A percentile compares a stretch with the other conserved stretches of the same genome.
These are phyloP conservation scores for Takifugu ocellatus DNA, from an alignment of 2,797 vertebrate genomes.

Conservation along the genomic window DNA sequence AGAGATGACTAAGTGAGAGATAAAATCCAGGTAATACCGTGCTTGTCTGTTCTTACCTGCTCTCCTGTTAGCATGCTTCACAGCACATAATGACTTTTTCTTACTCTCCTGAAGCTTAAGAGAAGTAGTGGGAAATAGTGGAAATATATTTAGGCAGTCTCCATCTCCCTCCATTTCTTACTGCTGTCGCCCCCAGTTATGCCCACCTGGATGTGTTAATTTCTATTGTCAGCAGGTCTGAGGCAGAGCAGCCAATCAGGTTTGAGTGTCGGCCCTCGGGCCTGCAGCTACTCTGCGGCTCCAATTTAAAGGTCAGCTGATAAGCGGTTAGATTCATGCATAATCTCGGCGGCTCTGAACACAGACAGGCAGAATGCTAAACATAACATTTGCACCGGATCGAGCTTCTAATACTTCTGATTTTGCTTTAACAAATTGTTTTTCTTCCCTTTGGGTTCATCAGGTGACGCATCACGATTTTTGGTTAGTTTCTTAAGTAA, in stretches of 20 bases:
- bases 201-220: conserved; percentile 68
- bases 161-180: conserved; percentile 35
- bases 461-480: conserved; percentile 42
- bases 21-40: conserved; percentile 60
- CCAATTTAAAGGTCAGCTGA: conserved; percentile 83
- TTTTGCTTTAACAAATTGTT: conserved; percentile 9
- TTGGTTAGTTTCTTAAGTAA: conserved; percentile 25
- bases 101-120: conserved; percentile 64
- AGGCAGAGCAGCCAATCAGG: conserved; percentile 69
- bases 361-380: conserved; percentile 43
- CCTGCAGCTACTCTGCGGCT: conserved; percentile 67
- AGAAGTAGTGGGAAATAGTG: conserved; percentile 61
- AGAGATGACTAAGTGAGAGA: conserved; percentile 42
- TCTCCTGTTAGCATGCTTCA: conserved; percentile 68
- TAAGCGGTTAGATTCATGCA: conserved; percentile 75
- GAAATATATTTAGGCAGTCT: conserved; percentile 58
- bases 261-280: conserved; percentile 62
- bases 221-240: conserved; percentile 78
- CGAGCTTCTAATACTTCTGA: conserved; percentile 16
- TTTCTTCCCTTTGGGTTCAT: conserved; percentile 14
- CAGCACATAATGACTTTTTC: conserved; percentile 75
- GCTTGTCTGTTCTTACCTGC: conserved; percentile 49
- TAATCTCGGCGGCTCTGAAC: conserved; percentile 65
- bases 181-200: conserved; percentile 61
- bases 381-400: conserved; percentile 19